A percentile compares a stretch with the other conserved stretches of the same genome.
These are phyloP conservation scores for Congeria kusceri DNA, from an alignment of 2,888 invertebrate species.

Conservation along the genomic window DNA sequence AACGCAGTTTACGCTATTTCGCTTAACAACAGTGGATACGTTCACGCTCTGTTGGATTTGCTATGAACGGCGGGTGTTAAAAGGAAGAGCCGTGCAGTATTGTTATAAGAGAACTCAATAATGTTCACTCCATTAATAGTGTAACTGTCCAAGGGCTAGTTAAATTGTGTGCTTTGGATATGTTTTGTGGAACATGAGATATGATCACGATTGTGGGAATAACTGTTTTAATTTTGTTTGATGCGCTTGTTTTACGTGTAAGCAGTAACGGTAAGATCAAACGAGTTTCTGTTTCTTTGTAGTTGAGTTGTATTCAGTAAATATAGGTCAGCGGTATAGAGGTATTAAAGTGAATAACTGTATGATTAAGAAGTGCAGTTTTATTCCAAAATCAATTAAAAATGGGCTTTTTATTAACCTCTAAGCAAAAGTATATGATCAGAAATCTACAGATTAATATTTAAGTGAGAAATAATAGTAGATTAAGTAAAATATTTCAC, in stretches of 20 bases:
- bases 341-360: no score
- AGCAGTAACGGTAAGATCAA: conserved; percentile 38
- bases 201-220: conserved; percentile 29
- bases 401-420: no score
- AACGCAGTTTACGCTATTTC: no score
- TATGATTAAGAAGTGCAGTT: no score
- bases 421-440: no score
- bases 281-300: conserved; percentile 31
- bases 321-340: conserved; percentile 19
- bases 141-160: conserved; percentile 17
- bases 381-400: no score
- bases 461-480: no score
- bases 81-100: conserved; percentile 46
- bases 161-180: conserved; percentile 39
- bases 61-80: conserved; percentile 37
- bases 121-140: conserved; percentile 1
- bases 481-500: no score
- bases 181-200: conserved; percentile 39
- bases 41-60: conserved; percentile 30
- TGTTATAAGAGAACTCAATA: conserved; percentile 38
- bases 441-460: no score
- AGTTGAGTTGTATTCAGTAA: conserved; percentile 31
- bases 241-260: conserved; percentile 18
- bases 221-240: conserved; percentile 33
- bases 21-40: no score